Conservation (phyloP, 2,797 vertebrate species). For the Cirrhinus molitorella region DNA sequence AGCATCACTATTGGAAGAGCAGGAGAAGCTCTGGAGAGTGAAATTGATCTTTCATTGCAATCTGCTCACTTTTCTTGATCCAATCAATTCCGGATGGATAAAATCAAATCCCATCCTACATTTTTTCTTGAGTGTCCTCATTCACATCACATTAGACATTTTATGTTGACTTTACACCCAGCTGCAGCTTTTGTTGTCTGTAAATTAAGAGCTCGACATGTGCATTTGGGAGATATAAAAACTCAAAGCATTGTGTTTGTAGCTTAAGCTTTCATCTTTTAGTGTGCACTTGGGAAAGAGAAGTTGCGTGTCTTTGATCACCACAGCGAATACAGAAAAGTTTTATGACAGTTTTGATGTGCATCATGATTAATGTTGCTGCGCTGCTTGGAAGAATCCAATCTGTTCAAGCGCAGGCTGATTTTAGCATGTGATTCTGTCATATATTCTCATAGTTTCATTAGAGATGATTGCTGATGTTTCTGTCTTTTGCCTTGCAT, state of each 20-base stretch:
- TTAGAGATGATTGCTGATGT: not conserved
- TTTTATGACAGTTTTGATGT: slow-evolving; percentile 23
- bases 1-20: no score
- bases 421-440: slow-evolving; percentile 17
- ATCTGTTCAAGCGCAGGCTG: slow-evolving; percentile 11
- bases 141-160: not conserved
- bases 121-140: not conserved
- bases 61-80: not conserved
- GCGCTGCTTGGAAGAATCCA: not conserved
- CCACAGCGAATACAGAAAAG: not conserved
- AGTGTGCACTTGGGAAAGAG: not conserved
- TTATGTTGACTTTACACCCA: not conserved
- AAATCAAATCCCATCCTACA: not conserved
- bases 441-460: not conserved
- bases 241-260: slow-evolving; percentile 10
- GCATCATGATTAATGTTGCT: not conserved
- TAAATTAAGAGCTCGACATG: not conserved
- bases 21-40: not conserved
- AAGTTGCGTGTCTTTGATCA: not conserved
- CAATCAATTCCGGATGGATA: slow-evolving; percentile 3
- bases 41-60: not conserved
- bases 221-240: not conserved
- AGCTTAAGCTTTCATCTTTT: slow-evolving; percentile 8
- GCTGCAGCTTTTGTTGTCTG: not conserved
- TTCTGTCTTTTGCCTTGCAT: not conserved